Evolutionary conservation across 2,888 invertebrate genomes (phyloP).

Genomic region (Sarcophaga carnaria): DNA sequence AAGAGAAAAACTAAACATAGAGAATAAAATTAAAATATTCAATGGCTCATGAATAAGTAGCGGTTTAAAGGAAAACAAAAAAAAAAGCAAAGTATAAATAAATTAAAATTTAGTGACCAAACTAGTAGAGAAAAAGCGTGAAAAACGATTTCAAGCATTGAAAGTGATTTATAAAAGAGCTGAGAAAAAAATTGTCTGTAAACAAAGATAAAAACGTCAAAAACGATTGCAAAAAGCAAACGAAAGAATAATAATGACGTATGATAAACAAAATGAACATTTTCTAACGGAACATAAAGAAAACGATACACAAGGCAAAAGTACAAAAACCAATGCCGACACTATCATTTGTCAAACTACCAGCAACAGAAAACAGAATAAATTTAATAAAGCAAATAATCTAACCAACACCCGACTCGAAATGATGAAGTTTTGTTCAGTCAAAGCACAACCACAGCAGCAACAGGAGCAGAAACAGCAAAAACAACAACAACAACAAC

Average conservation of each 20-base stretch:
- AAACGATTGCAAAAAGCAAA: slow-evolving; percentile 16
- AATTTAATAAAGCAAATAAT: slow-evolving; percentile 41
- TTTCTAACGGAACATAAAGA: slow-evolving; percentile 31
- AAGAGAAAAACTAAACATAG: too few relatives aligned
- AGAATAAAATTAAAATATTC: slow-evolving; percentile 22
- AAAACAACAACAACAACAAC: slow-evolving; percentile 21
- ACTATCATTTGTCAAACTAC: slow-evolving; percentile 42
- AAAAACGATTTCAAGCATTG: not conserved
- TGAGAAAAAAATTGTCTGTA: not conserved
- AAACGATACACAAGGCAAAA: not conserved
- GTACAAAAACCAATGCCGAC: slow-evolving; percentile 10
- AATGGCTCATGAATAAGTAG: not conserved
- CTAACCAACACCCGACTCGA: slow-evolving; percentile 7
- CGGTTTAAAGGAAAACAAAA: too few relatives aligned
- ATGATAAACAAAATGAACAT: slow-evolving; percentile 47
- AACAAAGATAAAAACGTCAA: slow-evolving; percentile 23
- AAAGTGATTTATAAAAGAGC: slow-evolving; percentile 17
- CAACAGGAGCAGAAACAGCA: not conserved
- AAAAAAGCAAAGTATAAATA: not conserved
- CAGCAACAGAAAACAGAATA: slow-evolving; percentile 19
- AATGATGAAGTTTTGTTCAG: slow-evolving; percentile 4
- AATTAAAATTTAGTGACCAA: slow-evolving; percentile 17
- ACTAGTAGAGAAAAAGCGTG: not conserved
- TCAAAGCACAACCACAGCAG: slow-evolving; percentile 53
- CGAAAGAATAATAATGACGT: slow-evolving; percentile 54